Percentiles rank a stretch among this genome's conserved stretches.
Conservation (phyloP, 2,797 vertebrate species). For the Perodicticus potto region DNA sequence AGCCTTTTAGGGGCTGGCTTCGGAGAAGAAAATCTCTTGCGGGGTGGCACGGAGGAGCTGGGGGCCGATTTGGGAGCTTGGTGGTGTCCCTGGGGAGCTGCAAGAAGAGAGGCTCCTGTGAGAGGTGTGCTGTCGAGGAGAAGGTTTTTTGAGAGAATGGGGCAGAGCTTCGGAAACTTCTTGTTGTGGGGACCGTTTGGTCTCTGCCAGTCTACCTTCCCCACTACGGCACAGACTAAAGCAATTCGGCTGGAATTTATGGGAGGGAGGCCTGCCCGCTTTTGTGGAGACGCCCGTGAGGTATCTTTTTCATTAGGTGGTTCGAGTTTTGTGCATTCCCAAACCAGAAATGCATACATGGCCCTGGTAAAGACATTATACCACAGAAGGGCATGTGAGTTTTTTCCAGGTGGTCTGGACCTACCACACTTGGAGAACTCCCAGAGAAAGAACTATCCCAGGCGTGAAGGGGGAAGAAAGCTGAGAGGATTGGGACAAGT, state of each 20-base stretch:
- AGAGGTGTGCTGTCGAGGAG: neutral
- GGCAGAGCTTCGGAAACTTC: slow-evolving; percentile 76
- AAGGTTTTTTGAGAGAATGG: slow-evolving; percentile 42
- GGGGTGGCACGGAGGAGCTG: neutral
- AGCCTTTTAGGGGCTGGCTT: neutral
- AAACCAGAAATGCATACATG: slow-evolving; percentile 8
- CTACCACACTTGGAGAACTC: slow-evolving; percentile 49
- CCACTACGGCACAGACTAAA: slow-evolving; percentile 16
- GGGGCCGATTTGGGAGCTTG: neutral
- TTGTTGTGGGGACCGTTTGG: neutral
- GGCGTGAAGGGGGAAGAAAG: slow-evolving; percentile 21
- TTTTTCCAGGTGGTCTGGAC: slow-evolving; percentile 45
- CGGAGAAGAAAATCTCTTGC: neutral
- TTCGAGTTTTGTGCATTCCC: slow-evolving; percentile 48
- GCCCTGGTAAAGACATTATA: slow-evolving; percentile 28
- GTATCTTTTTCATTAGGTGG: slow-evolving; percentile 46
- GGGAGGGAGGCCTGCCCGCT: slow-evolving; percentile 58
- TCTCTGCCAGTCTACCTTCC: slow-evolving; percentile 61
- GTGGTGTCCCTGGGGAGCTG: neutral
- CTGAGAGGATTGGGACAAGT: neutral
- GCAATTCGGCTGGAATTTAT: slow-evolving; percentile 32
- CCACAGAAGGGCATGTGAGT: neutral
- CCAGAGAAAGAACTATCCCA: slow-evolving; percentile 48
- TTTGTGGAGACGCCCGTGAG: slow-evolving; percentile 37
- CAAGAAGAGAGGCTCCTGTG: neutral